Evolutionary conservation across 2,113 vertebrate species (phyloP).

Genomic region (Leptodactylus fuscus): DNA sequence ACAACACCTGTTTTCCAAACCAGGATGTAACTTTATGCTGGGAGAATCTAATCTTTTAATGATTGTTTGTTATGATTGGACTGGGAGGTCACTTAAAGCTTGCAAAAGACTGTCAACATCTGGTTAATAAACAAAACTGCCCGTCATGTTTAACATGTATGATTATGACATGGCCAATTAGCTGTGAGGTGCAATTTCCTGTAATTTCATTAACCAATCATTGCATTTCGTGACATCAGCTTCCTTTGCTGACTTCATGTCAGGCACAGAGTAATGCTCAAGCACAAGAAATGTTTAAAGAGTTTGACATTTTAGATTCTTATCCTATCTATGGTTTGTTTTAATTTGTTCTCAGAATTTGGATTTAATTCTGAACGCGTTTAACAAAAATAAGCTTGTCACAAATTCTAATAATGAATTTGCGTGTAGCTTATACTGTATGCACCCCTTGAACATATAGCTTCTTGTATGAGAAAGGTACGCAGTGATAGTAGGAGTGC

Average conservation of each 20-base stretch:
- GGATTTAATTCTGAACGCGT: not conserved
- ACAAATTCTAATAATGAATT: no score
- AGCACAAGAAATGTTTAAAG: constrained; percentile 18
- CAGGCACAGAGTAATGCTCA: not conserved
- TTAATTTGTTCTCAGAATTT: not conserved
- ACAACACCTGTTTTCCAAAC: constrained; percentile 48
- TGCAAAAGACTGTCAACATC: constrained; percentile 51
- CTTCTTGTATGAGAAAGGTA: no score
- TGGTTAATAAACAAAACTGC: constrained; percentile 53
- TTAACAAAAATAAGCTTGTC: not conserved
- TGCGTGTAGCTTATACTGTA: no score
- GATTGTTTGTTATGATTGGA: constrained; percentile 52
- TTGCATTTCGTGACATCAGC: constrained; percentile 48
- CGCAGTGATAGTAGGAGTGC: no score
- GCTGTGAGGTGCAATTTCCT: constrained; percentile 52
- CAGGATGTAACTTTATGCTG: constrained; percentile 40
- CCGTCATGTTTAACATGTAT: constrained; percentile 25
- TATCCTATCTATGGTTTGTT: not conserved
- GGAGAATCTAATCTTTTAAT: constrained; percentile 56
- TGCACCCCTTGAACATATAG: no score
- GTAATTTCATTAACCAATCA: constrained; percentile 51
- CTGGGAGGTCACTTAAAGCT: constrained; percentile 46
- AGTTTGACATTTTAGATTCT: not conserved
- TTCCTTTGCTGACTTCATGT: constrained; percentile 17
- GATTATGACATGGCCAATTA: constrained; percentile 52